Conservation (phyloP, 35 echinoderm and acorn worm species). For the Amphiura filiformis region DNA sequence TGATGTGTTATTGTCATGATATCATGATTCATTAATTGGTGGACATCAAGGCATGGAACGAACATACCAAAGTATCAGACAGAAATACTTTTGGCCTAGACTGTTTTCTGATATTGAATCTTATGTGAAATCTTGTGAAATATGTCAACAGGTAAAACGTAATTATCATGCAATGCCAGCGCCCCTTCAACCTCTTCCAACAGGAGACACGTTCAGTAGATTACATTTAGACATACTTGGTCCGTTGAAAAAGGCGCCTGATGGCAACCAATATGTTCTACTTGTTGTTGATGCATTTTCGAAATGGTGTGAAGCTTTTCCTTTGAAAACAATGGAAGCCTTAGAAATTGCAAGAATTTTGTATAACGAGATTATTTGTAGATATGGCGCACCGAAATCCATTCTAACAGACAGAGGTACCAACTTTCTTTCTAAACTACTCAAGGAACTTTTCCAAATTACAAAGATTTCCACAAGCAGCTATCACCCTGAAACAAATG, state of each 20-base stretch:
- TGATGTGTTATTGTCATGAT: slow-evolving; percentile 42
- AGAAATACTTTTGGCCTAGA: slow-evolving; percentile 46
- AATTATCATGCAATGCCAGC: slow-evolving; percentile 41
- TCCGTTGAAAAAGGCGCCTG: too few relatives aligned
- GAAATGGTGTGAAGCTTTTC: too few relatives aligned
- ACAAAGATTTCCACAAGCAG: slow-evolving; percentile 36
- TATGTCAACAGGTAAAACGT: slow-evolving; percentile 35
- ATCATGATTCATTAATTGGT: slow-evolving; percentile 37
- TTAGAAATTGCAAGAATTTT: too few relatives aligned
- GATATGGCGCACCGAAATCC: too few relatives aligned
- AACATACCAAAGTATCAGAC: slow-evolving; percentile 46
- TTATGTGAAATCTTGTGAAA: slow-evolving; percentile 43
- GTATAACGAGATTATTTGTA: too few relatives aligned
- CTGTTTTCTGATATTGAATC: slow-evolving; percentile 34
- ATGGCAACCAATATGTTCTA: too few relatives aligned
- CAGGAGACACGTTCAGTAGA: too few relatives aligned
- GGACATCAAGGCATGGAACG: slow-evolving; percentile 54
- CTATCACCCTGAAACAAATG: slow-evolving; percentile 62
- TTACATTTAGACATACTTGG: too few relatives aligned
- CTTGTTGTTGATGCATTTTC: too few relatives aligned
- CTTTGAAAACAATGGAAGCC: too few relatives aligned
- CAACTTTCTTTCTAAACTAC: slow-evolving; percentile 28
- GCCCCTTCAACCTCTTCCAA: slow-evolving; percentile 38
- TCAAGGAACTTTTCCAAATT: slow-evolving; percentile 36
- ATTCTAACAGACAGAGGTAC: too few relatives aligned